A percentile compares a stretch with the other conserved stretches of the same genome.
Evolutionary conservation across 2,888 invertebrate genomes (phyloP).

Genomic region (Toxonevra muliebris): DNA sequence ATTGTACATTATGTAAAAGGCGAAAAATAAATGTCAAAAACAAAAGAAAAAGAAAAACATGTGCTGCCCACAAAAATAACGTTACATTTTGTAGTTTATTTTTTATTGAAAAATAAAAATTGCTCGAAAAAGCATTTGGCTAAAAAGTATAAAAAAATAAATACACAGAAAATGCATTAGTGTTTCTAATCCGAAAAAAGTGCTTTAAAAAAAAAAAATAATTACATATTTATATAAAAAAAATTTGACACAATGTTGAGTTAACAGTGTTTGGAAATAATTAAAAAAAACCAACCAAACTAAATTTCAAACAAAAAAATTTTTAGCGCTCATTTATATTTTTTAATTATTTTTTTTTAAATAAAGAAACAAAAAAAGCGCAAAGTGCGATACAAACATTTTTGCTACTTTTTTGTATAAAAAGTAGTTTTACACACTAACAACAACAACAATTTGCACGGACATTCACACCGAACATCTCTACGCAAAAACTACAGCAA

Average conservation of each 20-base stretch:
- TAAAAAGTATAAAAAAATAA: neutral
- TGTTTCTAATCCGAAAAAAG: neutral
- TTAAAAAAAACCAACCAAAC: neutral
- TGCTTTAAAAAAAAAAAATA: slow-evolving; percentile 6
- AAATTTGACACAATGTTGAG: slow-evolving; percentile 12
- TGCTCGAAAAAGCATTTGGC: neutral
- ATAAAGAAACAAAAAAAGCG: slow-evolving; percentile 15
- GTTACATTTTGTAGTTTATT: slow-evolving; percentile 23
- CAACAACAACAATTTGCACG: neutral
- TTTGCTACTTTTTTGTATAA: slow-evolving; percentile 41
- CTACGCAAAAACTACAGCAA: slow-evolving; percentile 16
- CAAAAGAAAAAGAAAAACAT: slow-evolving; percentile 28
- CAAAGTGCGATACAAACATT: slow-evolving; percentile 25
- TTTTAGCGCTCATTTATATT: slow-evolving; percentile 2
- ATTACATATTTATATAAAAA: neutral
- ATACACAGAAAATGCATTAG: neutral
- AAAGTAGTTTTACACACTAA: slow-evolving; percentile 35
- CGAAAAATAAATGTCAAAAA: slow-evolving; percentile 31
- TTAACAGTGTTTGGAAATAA: neutral
- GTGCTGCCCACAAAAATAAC: slow-evolving; percentile 37
- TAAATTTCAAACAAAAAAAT: slow-evolving; percentile 11
- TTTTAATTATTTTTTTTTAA: neutral
- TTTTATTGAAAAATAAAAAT: neutral
- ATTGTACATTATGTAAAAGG: slow-evolving; percentile 37
- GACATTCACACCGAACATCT: slow-evolving; percentile 14